A percentile compares a stretch with the other conserved stretches of the same genome.
Conservation (phyloP, 1,140 invertebrate species). For the Aphaenogaster ashmeadi region DNA sequence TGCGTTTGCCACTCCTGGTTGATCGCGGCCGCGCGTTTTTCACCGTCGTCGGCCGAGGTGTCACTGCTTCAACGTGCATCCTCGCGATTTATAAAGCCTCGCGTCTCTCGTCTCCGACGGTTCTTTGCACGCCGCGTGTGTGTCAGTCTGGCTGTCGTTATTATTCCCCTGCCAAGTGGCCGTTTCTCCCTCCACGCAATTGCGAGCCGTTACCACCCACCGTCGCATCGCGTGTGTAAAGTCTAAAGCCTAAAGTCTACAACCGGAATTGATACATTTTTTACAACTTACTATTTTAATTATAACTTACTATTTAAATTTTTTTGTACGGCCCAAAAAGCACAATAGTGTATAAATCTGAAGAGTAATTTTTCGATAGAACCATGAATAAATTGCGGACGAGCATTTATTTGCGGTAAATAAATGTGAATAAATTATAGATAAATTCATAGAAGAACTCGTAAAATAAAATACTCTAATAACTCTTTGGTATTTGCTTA, state of each 20-base stretch:
- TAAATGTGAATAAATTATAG: background rate
- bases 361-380: background rate
- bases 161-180: constrained; percentile 76
- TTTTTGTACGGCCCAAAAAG: background rate
- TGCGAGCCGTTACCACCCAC: constrained; percentile 51
- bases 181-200: constrained; percentile 64
- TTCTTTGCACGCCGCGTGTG: constrained; percentile 43
- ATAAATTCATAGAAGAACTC: background rate
- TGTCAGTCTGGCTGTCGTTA: constrained; percentile 70
- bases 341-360: too few relatives aligned
- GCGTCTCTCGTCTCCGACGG: constrained; percentile 75
- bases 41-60: constrained; percentile 77
- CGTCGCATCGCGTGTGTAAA: constrained; percentile 24
- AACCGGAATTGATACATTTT: constrained; percentile 5
- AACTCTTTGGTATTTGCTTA: background rate
- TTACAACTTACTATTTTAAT: background rate
- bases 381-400: background rate
- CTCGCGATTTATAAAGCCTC: constrained; percentile 85
- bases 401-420: background rate
- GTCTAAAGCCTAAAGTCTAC: constrained; percentile 20
- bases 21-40: constrained; percentile 49
- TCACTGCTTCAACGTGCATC: constrained; percentile 83
- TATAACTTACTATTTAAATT: too few relatives aligned
- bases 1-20: background rate
- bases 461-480: background rate